Evolutionary conservation across 1,140 invertebrate species (phyloP), one percentile per base, ranked within the genome.

Genomic region (Drosophila insularis): DNA sequence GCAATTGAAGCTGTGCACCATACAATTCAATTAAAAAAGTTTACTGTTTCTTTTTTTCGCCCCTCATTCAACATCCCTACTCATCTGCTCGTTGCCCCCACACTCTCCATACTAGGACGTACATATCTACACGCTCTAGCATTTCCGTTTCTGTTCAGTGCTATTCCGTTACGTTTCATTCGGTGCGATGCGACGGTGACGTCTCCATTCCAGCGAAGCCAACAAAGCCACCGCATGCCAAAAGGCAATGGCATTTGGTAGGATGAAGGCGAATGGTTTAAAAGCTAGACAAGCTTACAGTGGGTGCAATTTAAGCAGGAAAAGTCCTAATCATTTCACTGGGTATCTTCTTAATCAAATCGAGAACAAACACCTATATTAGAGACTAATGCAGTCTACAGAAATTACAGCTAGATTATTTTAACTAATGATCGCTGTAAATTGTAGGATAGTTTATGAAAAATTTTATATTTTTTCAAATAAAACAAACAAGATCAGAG

Each of bases 21-120:
- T 31, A 87, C 84, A 87, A 87, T 87, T 87, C 84, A 87, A 87
- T 87, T 87, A 87, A 87, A 86, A 21, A 82, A 89, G 68, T 80
- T 89, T 63, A 23, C 66, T 74, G 68, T 66, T 55, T 75, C 68
- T 64, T 55, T 35, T 53, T 31, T 43, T 2, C 53, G 54, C 50
- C 40, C 59, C 46, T n/a, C 14, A 40, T 39, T 53, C 17, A 11
- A 23, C 7, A 13, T 6, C 3, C 17, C 13, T 11, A 11, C 21
- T 50, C 43, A 50, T 40, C 6, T 8, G n/a, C n/a, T n/a, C n/a
- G n/a, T n/a, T n/a, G 13, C 8, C 19, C 11, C 17, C 17, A 46
- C 13, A n/a, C n/a, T 6, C 40, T 43, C 14, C 14, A 14, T 17
- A 19, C 43, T 46, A 46, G 40, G n/a, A n/a, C n/a, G n/a, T n/a